Base-by-base conservation (phyloP, 2,888 invertebrate genomes). In the Ormyrus labotus region DNA sequence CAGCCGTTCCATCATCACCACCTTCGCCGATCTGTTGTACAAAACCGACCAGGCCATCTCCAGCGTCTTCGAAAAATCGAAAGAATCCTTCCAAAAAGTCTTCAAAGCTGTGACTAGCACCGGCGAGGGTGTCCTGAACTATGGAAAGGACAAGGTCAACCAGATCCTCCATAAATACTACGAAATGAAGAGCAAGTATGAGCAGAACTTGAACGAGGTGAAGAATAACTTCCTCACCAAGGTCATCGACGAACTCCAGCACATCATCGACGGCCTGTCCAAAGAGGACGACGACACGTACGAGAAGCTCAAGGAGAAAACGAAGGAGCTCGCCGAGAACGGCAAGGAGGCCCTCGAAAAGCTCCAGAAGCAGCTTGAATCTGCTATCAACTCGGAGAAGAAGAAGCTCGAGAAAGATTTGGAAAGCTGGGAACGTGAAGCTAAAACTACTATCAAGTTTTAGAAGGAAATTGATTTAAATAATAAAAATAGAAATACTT, bases 331-430 rank as follows among this genome's bases (percentile, higher is more conserved):
- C 63, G 63, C 63, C 11, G 13, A 69, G 6, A 55, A 47, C 1
- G 19, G 68, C n/a, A 69, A 63, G 5, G 55, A 76, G 6, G 45
- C 76, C 6, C n/a, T 76, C 11, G 47, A 69, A 6, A 69, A 63
- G n/a, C 55, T 76, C 5, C 47, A 76, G 48, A 5, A 69, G 11
- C 47, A 69, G 10, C 11, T 76, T 13, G n/a, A 76, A 8, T 55
- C 69, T 34, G 76, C 76, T n/a, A 69, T 76, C 55, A 19, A 76
- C 3, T 55, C 69, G 11, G 48, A 76, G 10, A 60, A 68, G n/a
- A 9, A 45, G 0, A 75, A 68, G 45, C 60, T 67, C 60, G 60
- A 78, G 13, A 3, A 51, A 3, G 45, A 61, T 11, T n/a, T 78
- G 11, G 13, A n/a, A 9, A 10, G 58, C 8, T 71, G 71, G 72